Base-by-base conservation (phyloP, 2,797 vertebrate species). In the Phrynocephalus forsythii region DNA sequence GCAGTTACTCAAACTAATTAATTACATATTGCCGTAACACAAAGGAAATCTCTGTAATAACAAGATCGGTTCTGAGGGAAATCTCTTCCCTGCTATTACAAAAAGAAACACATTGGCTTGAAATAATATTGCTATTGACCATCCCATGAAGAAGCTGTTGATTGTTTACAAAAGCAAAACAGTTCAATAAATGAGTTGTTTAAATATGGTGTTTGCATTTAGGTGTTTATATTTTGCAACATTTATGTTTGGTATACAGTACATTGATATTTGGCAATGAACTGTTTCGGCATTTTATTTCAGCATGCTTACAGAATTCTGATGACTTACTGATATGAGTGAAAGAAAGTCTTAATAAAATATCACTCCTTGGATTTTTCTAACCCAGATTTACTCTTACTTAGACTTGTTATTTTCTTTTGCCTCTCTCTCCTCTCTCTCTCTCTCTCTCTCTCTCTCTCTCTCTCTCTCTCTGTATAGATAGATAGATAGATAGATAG, bases 171-270 rank as follows among this genome's bases (percentile, higher is more conserved):
- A 75, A 82, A 87, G 71, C 56, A 82, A 76, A 60, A 5, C 67
- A 81, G 66, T 86, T n/a, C 79, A 82, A 30, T 82, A 75, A 50
- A 63, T 73, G 28, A 10, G 60, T 75, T 66, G 30, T 72, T 66
- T 86, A 66, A 66, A 81, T 66, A 66, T 66, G 38, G 11, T 81
- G 33, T 48, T 73, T 44, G 1, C 48, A 5, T 76, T 82, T 24
- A 30, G 22, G 33, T 63, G 60, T 66, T 82, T 66, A 66, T 15
- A 82, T 87, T 87, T 67, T 86, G 20, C 26, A 15, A 20, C 38
- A 28, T 38, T 15, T 60, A 10, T 68, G 24, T 48, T 66, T 63
- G 44, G n/a, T 52, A 75, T 30, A 5, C 52, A 52, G 52, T 52
- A 52, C 38, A 9, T 80, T 52, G 56, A 38, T 9, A 16, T 82